Percentiles rank a stretch among this genome's conserved stretches.
These are phyloP conservation scores for Takifugu bimaculatus DNA, from an alignment of 2,113 vertebrate genomes.

Conservation along the genomic window DNA sequence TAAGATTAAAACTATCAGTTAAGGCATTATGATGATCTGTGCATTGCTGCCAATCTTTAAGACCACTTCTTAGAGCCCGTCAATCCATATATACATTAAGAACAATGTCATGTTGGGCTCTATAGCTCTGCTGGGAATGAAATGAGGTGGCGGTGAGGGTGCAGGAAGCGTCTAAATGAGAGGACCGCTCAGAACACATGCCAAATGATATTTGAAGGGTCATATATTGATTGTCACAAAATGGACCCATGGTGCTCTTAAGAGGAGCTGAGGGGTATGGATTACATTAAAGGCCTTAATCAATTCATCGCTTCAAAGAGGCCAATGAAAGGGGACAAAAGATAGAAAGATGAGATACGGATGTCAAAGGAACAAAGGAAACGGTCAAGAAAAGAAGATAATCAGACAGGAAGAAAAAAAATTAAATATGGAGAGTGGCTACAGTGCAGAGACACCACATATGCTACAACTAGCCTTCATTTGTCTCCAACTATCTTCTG, in stretches of 20 bases:
- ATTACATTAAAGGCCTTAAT: constrained; percentile 59
- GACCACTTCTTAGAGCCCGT: constrained; percentile 31
- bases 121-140: constrained; percentile 50
- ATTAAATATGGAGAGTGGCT: background rate
- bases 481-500: too few species aligned
- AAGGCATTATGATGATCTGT: constrained; percentile 22
- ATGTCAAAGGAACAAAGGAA: background rate
- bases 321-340: constrained; percentile 15
- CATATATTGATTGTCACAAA: constrained; percentile 67
- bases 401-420: background rate
- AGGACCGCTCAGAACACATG: constrained; percentile 43
- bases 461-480: too few species aligned
- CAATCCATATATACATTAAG: constrained; percentile 50
- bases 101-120: constrained; percentile 39
- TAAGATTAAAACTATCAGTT: constrained; percentile 22
- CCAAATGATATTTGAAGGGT: constrained; percentile 68
- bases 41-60: constrained; percentile 5
- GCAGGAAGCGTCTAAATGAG: constrained; percentile 31
- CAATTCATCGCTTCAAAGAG: constrained; percentile 50
- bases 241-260: constrained; percentile 68
- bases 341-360: background rate
- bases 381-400: background rate
- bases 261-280: constrained; percentile 43
- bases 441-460: background rate
- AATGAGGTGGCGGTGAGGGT: constrained; percentile 26